Evolutionary conservation across 2,113 vertebrate species (phyloP), one percentile per base, ranked within the genome.

Genomic region (Fregetta grallaria): DNA sequence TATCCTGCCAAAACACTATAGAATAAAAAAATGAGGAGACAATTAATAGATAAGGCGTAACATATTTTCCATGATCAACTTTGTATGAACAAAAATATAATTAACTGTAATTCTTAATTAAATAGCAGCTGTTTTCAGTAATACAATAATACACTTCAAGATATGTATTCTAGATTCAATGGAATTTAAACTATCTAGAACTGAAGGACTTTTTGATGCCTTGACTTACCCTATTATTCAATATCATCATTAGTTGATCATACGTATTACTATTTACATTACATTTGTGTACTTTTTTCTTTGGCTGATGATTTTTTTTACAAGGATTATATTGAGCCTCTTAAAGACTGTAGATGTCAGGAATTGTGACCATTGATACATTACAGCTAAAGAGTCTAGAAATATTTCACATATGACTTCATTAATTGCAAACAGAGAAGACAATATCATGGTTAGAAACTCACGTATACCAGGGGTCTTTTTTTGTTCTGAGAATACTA

Each of bases 1-100:
- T 99, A 99, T 59, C 99, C 99, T 52, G 98, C 97, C 97, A 99
- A 95, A 76, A 98, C 99, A 94, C 99, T 99, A 85, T 0, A 67
- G 5, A 63, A 79, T 30, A 40, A 27, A 86, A 93, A 95, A 87
- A 71, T 1, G 8, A 38, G 68, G 29, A 96, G 67, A 72, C 7
- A 72, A 56, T 79, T 49, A 73, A 59, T 59, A 89, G 36, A 47
- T 40, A 66, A 76, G 4, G 18, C 14, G 78, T 72, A 88, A 76
- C 2, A 15, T 23, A 20, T 68, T 63, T 82, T 83, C 13, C 29
- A 56, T 71, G 0, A 53, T 44, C 8, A 53, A 50, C 17, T 92
- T 63, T 27, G 5, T 36, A 84, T 6, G 34, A 91, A 65, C 0
- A 1, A 66, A 95, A 94, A 42, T 61, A 44, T 1, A 75, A 52